Evolutionary conservation across 2,113 vertebrate genomes (phyloP).

Genomic region (Tetrao urogallus): DNA sequence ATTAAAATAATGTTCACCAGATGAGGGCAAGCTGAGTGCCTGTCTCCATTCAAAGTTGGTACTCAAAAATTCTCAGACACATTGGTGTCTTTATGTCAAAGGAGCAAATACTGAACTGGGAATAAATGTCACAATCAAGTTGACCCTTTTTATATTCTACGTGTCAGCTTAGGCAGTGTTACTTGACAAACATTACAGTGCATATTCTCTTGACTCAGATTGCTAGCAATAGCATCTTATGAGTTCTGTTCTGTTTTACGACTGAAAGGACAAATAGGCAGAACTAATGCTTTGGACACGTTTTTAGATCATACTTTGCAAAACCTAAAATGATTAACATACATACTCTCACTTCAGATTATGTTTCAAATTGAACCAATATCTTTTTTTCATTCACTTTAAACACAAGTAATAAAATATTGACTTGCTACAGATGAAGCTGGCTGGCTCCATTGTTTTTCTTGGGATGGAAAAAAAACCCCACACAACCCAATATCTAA

Average conservation of each 20-base stretch:
- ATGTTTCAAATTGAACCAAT: constrained; percentile 26
- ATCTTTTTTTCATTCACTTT: constrained; percentile 1
- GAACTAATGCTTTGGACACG: not conserved
- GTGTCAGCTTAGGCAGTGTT: not conserved
- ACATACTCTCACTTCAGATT: not conserved
- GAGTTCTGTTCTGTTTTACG: not conserved
- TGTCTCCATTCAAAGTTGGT: not conserved
- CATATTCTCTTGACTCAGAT: fast-evolving
- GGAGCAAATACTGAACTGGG: not conserved
- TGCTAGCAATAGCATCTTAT: not conserved
- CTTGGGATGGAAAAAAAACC: not conserved
- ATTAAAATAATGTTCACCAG: not conserved
- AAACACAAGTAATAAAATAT: not conserved
- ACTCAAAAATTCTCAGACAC: not conserved
- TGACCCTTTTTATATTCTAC: not conserved
- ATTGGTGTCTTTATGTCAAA: not conserved
- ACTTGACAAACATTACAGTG: not conserved
- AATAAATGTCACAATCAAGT: not conserved
- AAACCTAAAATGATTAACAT: not conserved
- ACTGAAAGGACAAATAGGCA: not conserved
- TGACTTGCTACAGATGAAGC: not conserved
- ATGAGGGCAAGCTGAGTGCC: not conserved
- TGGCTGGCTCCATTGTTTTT: not conserved
- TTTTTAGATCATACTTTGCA: not conserved
- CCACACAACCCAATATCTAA: not conserved